Evolutionary conservation across 2,888 invertebrate genomes (phyloP).

Genomic region (Cheilosia urbana): DNA sequence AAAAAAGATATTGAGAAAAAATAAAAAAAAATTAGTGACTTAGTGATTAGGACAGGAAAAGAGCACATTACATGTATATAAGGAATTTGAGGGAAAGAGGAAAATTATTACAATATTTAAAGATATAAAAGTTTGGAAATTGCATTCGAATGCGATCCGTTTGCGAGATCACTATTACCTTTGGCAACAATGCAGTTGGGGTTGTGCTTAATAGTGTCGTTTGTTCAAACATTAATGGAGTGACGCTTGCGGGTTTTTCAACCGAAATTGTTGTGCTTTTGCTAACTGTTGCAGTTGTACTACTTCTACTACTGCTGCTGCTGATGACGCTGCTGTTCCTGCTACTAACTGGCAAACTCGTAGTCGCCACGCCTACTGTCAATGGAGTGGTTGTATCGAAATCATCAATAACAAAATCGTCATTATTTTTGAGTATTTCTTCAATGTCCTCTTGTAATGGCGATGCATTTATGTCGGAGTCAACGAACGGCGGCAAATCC

Average conservation of each 20-base stretch:
- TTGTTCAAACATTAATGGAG: conserved; percentile 73
- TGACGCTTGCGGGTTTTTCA: conserved; percentile 69
- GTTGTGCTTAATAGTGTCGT: conserved; percentile 74
- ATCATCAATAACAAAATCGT: conserved; percentile 70
- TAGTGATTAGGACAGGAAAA: conserved; percentile 54
- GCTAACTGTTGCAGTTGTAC: conserved; percentile 48
- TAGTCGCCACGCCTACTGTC: conserved; percentile 60
- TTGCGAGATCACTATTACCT: conserved; percentile 76
- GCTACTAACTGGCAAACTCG: conserved; percentile 57
- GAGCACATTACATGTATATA: conserved; percentile 26
- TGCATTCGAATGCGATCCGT: conserved; percentile 71
- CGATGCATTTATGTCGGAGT: conserved; percentile 57
- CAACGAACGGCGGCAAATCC: conserved; percentile 79
- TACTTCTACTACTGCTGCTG: conserved; percentile 66
- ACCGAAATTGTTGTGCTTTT: conserved; percentile 63
- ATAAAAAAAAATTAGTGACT: conserved; percentile 49
- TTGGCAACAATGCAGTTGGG: conserved; percentile 73
- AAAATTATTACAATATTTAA: conserved; percentile 60
- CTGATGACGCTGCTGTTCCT: conserved; percentile 53
- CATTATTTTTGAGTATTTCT: conserved; percentile 64
- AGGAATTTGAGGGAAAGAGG: conserved; percentile 24
- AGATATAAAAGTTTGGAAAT: conserved; percentile 59
- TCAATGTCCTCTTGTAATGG: conserved; percentile 67
- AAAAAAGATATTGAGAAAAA: conserved; percentile 14
- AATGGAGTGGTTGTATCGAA: conserved; percentile 50